Evolutionary conservation across 2,797 vertebrate species (phyloP).

Genomic region (Chrosomus eos): DNA sequence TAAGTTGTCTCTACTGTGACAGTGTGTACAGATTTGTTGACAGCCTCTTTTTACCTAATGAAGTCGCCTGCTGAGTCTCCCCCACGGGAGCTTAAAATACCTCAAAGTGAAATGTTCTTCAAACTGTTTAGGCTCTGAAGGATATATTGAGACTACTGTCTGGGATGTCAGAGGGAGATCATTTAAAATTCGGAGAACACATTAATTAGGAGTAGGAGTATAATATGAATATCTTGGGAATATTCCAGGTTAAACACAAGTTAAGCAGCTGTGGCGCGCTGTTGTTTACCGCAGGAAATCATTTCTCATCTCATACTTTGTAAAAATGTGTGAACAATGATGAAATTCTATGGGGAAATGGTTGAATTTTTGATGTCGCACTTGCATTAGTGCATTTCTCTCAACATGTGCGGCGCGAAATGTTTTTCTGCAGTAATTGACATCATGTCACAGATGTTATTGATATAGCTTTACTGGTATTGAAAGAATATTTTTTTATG

Average conservation of each 20-base stretch:
- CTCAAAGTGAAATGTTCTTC: slow-evolving; percentile 27
- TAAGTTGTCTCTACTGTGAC: slow-evolving; percentile 1
- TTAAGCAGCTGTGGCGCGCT: not conserved
- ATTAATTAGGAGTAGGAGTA: slow-evolving; percentile 28
- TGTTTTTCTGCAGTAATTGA: not conserved
- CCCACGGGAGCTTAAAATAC: slow-evolving; percentile 8
- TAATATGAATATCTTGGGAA: slow-evolving; percentile 23
- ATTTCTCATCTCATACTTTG: not conserved
- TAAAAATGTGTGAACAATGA: not conserved
- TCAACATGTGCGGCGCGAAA: not conserved
- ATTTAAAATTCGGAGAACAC: slow-evolving; percentile 13
- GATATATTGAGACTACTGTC: slow-evolving; percentile 24
- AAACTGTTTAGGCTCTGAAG: slow-evolving; percentile 33
- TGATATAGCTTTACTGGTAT: not conserved
- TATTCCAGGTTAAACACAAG: slow-evolving; percentile 13
- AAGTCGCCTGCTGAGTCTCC: slow-evolving; percentile 18
- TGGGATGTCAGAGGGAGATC: not conserved
- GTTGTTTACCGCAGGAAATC: not conserved
- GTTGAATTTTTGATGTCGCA: not conserved
- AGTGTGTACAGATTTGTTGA: slow-evolving; percentile 20
- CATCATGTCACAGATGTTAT: not conserved
- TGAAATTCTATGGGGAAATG: not conserved
- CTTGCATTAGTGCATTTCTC: not conserved
- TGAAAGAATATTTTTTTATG: not conserved
- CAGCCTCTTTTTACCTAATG: slow-evolving; percentile 35